phyloP scores from a whole-genome alignment of 2,113 vertebrate genomes.

The Caracal caracal region DNA sequence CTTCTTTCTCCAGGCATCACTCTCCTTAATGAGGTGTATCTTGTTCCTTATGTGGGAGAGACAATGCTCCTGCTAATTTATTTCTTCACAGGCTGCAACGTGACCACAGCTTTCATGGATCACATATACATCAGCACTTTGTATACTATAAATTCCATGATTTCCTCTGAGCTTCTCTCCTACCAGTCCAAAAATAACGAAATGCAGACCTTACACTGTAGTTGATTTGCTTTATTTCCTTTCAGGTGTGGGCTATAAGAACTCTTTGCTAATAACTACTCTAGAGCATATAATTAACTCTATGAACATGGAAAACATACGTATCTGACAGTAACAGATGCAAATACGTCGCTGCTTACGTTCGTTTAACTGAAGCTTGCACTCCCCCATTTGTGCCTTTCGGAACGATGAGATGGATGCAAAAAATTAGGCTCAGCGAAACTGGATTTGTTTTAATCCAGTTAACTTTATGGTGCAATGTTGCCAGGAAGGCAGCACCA shows the following conservation, averaged over 20 bases:
- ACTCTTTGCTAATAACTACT: not conserved
- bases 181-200: constrained; percentile 14
- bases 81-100: not conserved
- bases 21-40: not conserved
- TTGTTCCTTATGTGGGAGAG: not conserved
- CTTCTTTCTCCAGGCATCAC: not conserved
- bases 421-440: not conserved
- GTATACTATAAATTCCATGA: not conserved
- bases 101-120: not conserved
- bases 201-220: not conserved
- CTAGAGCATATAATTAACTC: not conserved
- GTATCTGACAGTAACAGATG: not conserved
- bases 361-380: not conserved
- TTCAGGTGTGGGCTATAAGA: not conserved
- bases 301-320: not conserved
- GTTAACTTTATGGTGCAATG: rapidly evolving
- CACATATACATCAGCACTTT: not conserved
- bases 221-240: not conserved
- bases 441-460: not conserved
- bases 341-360: not conserved
- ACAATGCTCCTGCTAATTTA: not conserved
- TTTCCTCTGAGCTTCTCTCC: constrained; percentile 21
- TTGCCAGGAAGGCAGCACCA: not conserved
- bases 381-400: not conserved
- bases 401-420: not conserved